Base-by-base conservation (phyloP, 2,113 vertebrate species). In the Dromiciops gliroides region DNA sequence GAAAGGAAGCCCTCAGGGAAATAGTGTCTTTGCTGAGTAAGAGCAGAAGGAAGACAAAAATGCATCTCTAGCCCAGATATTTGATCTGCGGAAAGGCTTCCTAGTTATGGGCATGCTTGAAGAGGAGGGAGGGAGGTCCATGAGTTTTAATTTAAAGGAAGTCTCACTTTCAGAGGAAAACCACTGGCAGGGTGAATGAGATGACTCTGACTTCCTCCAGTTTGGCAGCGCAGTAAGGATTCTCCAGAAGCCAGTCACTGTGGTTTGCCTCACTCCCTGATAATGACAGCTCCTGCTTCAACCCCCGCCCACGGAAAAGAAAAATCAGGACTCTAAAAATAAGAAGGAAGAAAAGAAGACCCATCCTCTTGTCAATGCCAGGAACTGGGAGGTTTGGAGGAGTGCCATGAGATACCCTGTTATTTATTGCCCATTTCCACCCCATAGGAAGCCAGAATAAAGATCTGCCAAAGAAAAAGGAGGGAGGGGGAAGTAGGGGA, bases 191-290 rank as follows among this genome's bases (percentile, higher is more conserved):
- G 97, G 96, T 97, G 97, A 97, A 98, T 98, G 98, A 98, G 97
- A 98, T 37, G 97, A 96, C 93, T 97, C 93, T 95, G 93, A 91
- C 97, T 98, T 98, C 98, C 98, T 98, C 97, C 93, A 96, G 95
- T 93, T 97, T 98, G 98, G 98, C 98, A 98, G 94, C 88, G 51
- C 11, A 53, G 96, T 60, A 97, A 95, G 95, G 97, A 97, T 96
- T 97, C 98, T 96, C 92, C 94, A 48, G 98, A 98, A 98, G 98
- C 98, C 98, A 98, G 98, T 94, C 97, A 97, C 97, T 98, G 98
- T 98, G 98, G 99, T 99, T 99, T 98, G 98, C 99, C 99, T 99
- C 98, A 98, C 98, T 98, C 98, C 97, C 98, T 99, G 99, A 99
- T 99, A 99, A 99, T 99, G 98, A 99, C 98, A 98, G 97, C 99